Evolutionary conservation across 2,888 invertebrate genomes (phyloP).

Genomic region (Pyrrhopygopsis socrates): DNA sequence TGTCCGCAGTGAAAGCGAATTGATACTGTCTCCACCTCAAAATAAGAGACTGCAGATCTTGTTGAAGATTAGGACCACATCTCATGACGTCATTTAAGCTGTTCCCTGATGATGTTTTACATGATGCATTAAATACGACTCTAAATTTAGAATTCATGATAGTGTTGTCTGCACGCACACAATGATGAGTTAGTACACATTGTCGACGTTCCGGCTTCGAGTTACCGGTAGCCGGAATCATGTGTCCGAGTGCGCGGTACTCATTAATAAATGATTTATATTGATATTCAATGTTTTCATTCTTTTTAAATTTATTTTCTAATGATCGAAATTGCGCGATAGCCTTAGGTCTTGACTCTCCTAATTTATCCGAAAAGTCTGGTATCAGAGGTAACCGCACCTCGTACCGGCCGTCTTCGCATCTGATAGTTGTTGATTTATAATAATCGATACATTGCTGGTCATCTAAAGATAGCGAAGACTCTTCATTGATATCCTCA

Average conservation of each 20-base stretch:
- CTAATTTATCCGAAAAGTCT: conserved; percentile 5
- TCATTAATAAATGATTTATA: conserved; percentile 10
- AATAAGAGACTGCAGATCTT: conserved; percentile 3
- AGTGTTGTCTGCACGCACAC: background rate
- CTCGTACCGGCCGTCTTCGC: background rate
- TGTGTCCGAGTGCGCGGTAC: background rate
- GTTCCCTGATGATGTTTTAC: conserved; percentile 7
- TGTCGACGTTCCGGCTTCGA: background rate
- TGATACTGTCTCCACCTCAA: background rate
- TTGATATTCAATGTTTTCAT: conserved; percentile 1
- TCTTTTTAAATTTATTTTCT: conserved; percentile 4
- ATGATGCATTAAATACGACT: conserved; percentile 6
- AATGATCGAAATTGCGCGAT: background rate
- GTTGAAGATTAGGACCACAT: conserved; percentile 17
- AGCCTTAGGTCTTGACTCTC: conserved; percentile 9
- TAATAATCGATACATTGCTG: background rate
- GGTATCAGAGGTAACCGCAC: background rate
- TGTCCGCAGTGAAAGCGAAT: too few relatives aligned
- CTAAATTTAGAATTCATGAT: conserved; percentile 16
- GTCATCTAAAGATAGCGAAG: background rate
- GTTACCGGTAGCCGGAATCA: conserved; percentile 12
- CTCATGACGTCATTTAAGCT: conserved; percentile 17
- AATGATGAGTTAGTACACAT: background rate
- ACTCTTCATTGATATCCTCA: background rate
- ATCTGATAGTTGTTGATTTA: background rate